Evolutionary conservation across 2,888 invertebrate species (phyloP).

Genomic region (Coelopa pilipes): DNA sequence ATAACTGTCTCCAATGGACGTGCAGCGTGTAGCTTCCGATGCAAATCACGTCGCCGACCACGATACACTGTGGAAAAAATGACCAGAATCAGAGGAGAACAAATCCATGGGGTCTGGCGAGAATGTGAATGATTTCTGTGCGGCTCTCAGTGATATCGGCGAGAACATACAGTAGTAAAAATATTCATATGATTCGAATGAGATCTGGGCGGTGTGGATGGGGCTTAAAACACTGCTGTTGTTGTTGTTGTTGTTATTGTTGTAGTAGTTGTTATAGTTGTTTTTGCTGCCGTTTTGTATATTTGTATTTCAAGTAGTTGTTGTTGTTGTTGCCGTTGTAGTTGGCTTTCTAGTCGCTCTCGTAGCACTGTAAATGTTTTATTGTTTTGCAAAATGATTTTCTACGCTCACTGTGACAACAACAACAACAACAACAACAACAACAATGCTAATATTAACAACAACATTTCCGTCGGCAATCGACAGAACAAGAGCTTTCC

Average conservation of each 20-base stretch:
- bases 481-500: constrained; percentile 52
- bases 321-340: constrained; percentile 22
- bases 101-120: no score
- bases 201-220: neutral
- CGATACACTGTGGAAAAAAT: no score
- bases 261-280: constrained; percentile 21
- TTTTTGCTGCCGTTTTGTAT: no score
- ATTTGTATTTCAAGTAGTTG: no score
- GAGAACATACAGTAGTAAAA: no score
- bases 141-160: no score
- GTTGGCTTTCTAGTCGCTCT: neutral
- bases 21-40: no score
- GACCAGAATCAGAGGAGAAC: no score
- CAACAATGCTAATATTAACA: neutral
- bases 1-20: no score
- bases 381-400: constrained; percentile 21
- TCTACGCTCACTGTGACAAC: no score
- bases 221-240: constrained; percentile 15
- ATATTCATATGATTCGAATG: constrained; percentile 1
- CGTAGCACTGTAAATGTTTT: constrained; percentile 1
- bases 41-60: no score
- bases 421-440: constrained; percentile 22
- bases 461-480: neutral
- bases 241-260: constrained; percentile 26
- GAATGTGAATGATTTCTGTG: no score